These are phyloP conservation scores for Cryptus armator DNA, from an alignment of 2,888 invertebrate genomes.

Conservation along the genomic window DNA sequence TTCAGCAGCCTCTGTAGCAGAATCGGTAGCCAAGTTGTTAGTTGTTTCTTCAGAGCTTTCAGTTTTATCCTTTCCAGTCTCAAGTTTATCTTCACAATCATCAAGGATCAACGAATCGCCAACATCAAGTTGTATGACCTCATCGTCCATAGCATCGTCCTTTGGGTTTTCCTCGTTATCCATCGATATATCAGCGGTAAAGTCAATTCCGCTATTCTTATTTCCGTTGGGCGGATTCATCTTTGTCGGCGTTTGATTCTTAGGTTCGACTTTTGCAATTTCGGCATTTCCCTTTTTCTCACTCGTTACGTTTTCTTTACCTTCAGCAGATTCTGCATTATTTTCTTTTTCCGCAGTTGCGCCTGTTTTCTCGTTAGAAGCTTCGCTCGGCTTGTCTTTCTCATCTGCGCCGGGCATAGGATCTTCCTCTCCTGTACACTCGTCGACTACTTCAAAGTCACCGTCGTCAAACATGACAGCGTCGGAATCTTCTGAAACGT, in stretches of 20 bases:
- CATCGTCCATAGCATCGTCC: slow-evolving; percentile 33
- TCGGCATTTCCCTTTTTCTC: not conserved
- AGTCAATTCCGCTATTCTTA: slow-evolving; percentile 69
- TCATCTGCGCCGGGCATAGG: slow-evolving; percentile 25
- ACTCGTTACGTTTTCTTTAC: not conserved
- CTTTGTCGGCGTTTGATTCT: slow-evolving; percentile 22
- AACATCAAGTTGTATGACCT: slow-evolving; percentile 40
- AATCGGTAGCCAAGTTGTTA: not conserved
- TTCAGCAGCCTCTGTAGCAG: slow-evolving; percentile 55
- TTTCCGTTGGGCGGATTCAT: slow-evolving; percentile 21
- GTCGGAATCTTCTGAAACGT: slow-evolving; percentile 73
- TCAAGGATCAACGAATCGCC: slow-evolving; percentile 40
- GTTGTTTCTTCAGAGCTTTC: slow-evolving; percentile 14
- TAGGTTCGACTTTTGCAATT: slow-evolving; percentile 12
- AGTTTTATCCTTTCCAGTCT: not conserved
- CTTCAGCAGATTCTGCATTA: slow-evolving; percentile 57
- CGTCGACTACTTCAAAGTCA: slow-evolving; percentile 80
- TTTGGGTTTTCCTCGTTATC: slow-evolving; percentile 61
- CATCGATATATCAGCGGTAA: slow-evolving; percentile 72
- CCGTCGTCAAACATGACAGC: slow-evolving; percentile 77
- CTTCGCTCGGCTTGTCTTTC: slow-evolving; percentile 13
- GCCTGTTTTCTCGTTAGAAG: not conserved
- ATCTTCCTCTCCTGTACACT: slow-evolving; percentile 76
- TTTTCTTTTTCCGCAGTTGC: slow-evolving; percentile 64
- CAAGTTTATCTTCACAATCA: slow-evolving; percentile 12